Base-by-base conservation (phyloP, 2,888 invertebrate genomes). In the Athalia cordata region DNA sequence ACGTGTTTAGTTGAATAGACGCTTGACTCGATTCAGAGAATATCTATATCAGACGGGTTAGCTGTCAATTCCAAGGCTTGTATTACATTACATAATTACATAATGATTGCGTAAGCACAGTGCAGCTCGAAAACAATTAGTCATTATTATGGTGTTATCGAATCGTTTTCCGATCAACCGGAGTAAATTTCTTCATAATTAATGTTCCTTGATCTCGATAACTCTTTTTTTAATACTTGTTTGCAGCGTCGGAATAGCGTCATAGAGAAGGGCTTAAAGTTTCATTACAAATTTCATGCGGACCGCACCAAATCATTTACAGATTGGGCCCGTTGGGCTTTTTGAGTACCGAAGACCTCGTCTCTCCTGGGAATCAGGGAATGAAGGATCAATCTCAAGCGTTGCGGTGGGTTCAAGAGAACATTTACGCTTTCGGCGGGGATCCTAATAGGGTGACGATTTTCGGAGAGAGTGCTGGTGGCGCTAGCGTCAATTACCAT, bases 391-490 rank as follows among this genome's bases (percentile, higher is more conserved):
- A 95, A 83, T 84, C 91, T 86, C 83, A 92, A 92, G 93, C 93
- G 0, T 89, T 95, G 0, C 91, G 93, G 78, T 94, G 94, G 91
- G 91, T 95, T 11, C 92, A 93, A 79, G 91, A 92, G 78, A 93
- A 92, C 79, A 93, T 95, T 47, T 91, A 89, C 61, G 89, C 90
- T 43, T 95, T 95, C 79, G 93, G 94, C 0, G 95, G 94, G 0
- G 92, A 94, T 87, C 92, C 92, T 0, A 87, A 92, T 45, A 92
- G 92, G 6, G 93, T 94, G 0, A 94, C 94, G 0, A 90, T 94
- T 75, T 94, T 95, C 81, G 95, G 95, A 0, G 94, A 94, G 84
- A 94, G 94, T 84, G 95, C 95, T 0, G 95, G 95, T 4, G 94
- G 94, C 0, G 93, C 93, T 0, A 94, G 94, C 83, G 93, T 92